These are phyloP conservation scores for Prunella himalayana DNA, from an alignment of 2,113 vertebrate genomes.

Conservation along the genomic window DNA sequence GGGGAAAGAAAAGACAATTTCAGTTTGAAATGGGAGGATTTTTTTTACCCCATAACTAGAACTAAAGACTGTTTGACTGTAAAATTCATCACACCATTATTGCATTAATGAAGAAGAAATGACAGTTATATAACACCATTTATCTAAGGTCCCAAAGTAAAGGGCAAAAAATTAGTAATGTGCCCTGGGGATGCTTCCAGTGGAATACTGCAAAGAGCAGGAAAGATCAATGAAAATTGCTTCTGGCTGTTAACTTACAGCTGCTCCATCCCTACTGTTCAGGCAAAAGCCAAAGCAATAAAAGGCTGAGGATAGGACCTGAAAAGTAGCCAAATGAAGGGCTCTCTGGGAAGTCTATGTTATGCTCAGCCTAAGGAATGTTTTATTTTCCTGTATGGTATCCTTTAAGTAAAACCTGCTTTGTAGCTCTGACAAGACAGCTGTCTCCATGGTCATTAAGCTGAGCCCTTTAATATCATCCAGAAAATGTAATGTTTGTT, in stretches of 20 bases:
- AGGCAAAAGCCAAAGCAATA: neutral
- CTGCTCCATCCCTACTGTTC: neutral
- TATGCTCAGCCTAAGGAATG: neutral
- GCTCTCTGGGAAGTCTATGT: neutral
- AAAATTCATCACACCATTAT: neutral
- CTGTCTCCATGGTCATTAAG: neutral
- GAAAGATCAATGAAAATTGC: conserved; percentile 46
- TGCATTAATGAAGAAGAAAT: conserved; percentile 10
- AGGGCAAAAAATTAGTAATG: conserved; percentile 4
- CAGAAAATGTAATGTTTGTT: neutral
- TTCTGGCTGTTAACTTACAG: conserved; percentile 16
- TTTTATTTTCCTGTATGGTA: neutral
- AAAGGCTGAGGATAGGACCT: neutral
- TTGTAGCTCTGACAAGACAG: neutral
- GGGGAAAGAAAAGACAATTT: neutral
- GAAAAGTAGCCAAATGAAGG: neutral
- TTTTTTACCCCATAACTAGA: neutral
- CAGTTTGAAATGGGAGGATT: neutral
- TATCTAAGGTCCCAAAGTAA: conserved; percentile 4
- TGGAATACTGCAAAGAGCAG: neutral
- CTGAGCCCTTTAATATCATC: neutral
- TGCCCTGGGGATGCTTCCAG: neutral
- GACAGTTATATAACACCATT: neutral
- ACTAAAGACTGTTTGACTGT: neutral
- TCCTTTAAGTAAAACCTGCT: neutral